Evolutionary conservation across 1,140 invertebrate species (phyloP).

Genomic region (Papilio polytes): DNA sequence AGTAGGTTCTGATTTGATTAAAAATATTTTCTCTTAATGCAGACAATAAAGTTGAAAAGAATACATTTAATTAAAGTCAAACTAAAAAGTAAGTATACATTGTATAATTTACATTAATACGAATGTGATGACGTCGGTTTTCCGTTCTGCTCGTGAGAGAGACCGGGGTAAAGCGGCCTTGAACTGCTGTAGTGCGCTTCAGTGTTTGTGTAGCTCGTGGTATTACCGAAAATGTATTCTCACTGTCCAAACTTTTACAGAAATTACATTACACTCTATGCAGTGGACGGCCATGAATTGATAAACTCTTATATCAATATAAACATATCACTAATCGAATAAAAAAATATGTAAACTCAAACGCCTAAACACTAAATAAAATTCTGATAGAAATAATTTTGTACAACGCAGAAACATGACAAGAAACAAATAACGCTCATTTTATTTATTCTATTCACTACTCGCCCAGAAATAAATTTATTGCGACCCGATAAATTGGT

Average conservation of each 20-base stretch:
- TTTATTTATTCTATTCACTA: slow-evolving; percentile 41
- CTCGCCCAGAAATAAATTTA: slow-evolving; percentile 59
- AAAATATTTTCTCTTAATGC: background rate
- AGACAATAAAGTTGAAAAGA: no score
- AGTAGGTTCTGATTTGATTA: no score
- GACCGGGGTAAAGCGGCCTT: slow-evolving; percentile 23
- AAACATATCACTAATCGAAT: background rate
- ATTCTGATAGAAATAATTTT: background rate
- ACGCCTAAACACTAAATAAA: background rate
- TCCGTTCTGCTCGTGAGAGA: slow-evolving; percentile 13
- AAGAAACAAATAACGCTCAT: slow-evolving; percentile 34
- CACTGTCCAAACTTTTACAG: background rate
- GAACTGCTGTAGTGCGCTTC: slow-evolving; percentile 33
- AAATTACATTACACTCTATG: background rate
- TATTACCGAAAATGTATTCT: background rate
- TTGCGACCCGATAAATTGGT: slow-evolving; percentile 65
- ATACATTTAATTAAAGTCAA: background rate
- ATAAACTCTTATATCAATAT: background rate
- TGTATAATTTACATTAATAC: background rate
- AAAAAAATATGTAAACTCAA: no score
- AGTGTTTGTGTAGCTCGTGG: slow-evolving; percentile 24
- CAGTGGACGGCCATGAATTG: background rate
- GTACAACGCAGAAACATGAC: slow-evolving; percentile 17
- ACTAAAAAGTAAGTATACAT: background rate
- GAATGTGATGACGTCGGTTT: slow-evolving; percentile 30